Evolutionary conservation across 2,797 vertebrate genomes (phyloP), one percentile per base, ranked within the genome.

Genomic region (Sardinella longiceps): DNA sequence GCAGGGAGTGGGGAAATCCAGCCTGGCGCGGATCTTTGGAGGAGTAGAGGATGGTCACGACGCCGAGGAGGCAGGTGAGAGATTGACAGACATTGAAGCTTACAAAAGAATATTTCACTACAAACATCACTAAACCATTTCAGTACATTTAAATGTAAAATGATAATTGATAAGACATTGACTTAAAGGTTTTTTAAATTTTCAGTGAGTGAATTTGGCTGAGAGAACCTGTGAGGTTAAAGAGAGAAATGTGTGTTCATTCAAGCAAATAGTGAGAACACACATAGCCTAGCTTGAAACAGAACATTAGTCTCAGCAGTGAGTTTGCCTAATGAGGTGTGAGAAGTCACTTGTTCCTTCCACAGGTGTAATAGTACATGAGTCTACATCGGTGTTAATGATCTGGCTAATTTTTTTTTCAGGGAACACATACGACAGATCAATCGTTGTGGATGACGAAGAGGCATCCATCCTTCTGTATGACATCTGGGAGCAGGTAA

Each of bases 401-500:
- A 5, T 39, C 33, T 77, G 70, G 33, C 37, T 86, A 70, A 80
- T n/a, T 25, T 50, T 25, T 23, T 2, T 82, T 80, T 80, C 88
- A 99, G 98, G 98, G 89, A 98, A 98, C 90, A 98, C 97, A 0
- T 99, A 99, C n/a, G 97, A 99, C 94, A 95, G 98, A 89, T 97
- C 96, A 0, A 94, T 99, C 14, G 0, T 95, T 28, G 98, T 99
- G 37, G 98, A 99, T 5, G 98, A 97, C 23, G 98, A 99, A 88
- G 98, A 99, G 89, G 96, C 98, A 0, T 97, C 97, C 7, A 97
- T 99, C 7, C 84, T 99, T 88, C 91, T 99, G 89, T 99, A 98
- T 28, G 98, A 99, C 90, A 96, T 99, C 84, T 99, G 98, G 98
- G 98, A 99, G 87, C 98, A 99, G 96, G 98, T 99, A 95, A 92